These are phyloP conservation scores for Pygocentrus nattereri DNA, from an alignment of 2,797 vertebrate species.

Conservation along the genomic window DNA sequence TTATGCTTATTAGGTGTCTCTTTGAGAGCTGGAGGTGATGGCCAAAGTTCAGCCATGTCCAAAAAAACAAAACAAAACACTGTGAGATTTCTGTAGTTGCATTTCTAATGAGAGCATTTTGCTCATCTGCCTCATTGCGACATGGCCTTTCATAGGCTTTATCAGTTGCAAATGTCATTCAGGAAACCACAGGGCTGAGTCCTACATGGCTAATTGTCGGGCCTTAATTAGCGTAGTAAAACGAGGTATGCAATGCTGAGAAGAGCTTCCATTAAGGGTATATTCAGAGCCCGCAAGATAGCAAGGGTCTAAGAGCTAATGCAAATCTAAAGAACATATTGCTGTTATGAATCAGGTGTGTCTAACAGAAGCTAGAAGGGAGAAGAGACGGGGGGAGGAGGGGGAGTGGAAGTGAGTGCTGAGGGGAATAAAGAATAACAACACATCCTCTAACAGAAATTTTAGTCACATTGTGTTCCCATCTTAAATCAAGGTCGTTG, in stretches of 20 bases:
- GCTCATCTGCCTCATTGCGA: constrained; percentile 78
- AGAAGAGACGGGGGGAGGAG: not conserved
- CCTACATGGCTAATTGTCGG: constrained; percentile 71
- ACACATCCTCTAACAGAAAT: constrained; percentile 57
- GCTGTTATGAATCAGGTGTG: constrained; percentile 48
- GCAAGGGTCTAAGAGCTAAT: constrained; percentile 56
- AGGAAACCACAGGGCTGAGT: constrained; percentile 77
- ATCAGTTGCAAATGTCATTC: constrained; percentile 76
- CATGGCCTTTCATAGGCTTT: constrained; percentile 73
- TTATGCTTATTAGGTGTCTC: constrained; percentile 59
- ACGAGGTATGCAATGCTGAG: constrained; percentile 66
- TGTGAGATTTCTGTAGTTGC: constrained; percentile 31
- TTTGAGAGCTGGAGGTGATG: constrained; percentile 25
- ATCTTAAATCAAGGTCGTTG: constrained; percentile 66
- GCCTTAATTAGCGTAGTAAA: constrained; percentile 74
- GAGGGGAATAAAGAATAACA: constrained; percentile 40
- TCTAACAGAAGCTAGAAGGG: constrained; percentile 42
- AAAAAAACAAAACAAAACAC: constrained; percentile 12
- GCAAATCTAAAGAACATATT: constrained; percentile 55
- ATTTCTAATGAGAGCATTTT: constrained; percentile 65
- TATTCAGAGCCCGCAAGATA: constrained; percentile 48
- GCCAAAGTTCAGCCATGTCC: constrained; percentile 47
- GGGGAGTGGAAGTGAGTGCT: constrained; percentile 32
- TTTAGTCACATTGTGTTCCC: constrained; percentile 62
- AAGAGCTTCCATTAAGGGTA: constrained; percentile 60